Percentiles rank a stretch among this genome's conserved stretches.
Evolutionary conservation across 1,140 invertebrate genomes (phyloP).

Genomic region (Leptonema lineaticorne): DNA sequence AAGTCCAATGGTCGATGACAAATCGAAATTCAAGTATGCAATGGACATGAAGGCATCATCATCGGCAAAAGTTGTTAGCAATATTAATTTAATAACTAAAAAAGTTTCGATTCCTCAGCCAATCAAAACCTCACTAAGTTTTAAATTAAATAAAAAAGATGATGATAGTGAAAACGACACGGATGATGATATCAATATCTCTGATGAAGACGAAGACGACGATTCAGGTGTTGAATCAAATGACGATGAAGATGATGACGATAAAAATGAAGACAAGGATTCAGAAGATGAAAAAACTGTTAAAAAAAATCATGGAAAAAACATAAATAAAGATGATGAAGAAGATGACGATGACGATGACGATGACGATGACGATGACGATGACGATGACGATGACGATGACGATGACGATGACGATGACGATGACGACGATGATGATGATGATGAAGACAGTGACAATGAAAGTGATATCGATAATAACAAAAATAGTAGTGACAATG

Average conservation of each 20-base stretch:
- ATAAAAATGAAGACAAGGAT: conserved; percentile 42
- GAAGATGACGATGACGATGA: conserved; percentile 38
- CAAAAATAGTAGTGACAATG: conserved; percentile 29
- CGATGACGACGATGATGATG: conserved; percentile 30
- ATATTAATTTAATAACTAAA: conserved; percentile 19
- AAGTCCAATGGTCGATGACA: not conserved
- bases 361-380: conserved; percentile 29
- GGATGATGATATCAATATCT: conserved; percentile 12
- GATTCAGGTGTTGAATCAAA: conserved; percentile 20
- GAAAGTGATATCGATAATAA: conserved; percentile 41
- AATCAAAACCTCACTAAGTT: conserved; percentile 23
- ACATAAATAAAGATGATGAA: conserved; percentile 17
- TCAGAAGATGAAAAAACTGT: conserved; percentile 29
- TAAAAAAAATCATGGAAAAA: conserved; percentile 31
- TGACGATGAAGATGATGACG: conserved; percentile 39
- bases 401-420: conserved; percentile 29
- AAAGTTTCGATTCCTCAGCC: conserved; percentile 16
- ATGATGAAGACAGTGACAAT: conserved; percentile 34
- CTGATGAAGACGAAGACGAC: conserved; percentile 14
- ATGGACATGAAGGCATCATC: not conserved
- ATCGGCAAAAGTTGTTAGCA: conserved; percentile 12
- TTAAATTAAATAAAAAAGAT: conserved; percentile 27
- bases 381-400: conserved; percentile 34
- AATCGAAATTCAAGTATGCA: conserved; percentile 23
- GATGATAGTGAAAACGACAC: conserved; percentile 28